Evolutionary conservation across 53 echinoderm and acorn worm genomes (phyloP), one percentile per base, ranked within the genome.

Genomic region (Actinopyga echinites): DNA sequence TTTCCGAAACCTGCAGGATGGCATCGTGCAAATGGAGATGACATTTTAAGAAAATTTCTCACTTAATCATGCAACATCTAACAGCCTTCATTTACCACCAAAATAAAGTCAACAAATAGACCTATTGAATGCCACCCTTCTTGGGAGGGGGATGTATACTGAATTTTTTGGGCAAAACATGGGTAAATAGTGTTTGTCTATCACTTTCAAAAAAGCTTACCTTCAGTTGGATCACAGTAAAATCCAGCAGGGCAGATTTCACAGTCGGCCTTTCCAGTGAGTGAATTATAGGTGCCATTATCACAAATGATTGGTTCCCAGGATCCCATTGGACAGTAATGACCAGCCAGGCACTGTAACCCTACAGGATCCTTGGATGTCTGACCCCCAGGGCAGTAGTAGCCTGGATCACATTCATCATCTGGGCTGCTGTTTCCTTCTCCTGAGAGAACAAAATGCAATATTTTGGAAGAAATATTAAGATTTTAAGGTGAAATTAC

Each of bases 321-420:
- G 25, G 96, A 91, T 49, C 96, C 96, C 25, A 11, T 5, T 13
- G 96, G 96, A 71, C 96, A 96, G 83, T 90, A 86, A 36, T 87
- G 86, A 40, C 96, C 96, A 8, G 69, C 69, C 17, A 88, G 90
- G 58, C 96, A 96, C 40, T 91, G 85, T 63, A 92, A 83, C 62
- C 89, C 96, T 6, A 90, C 88, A 1, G 94, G 96, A 20, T 82
- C 80, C 56, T 66, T 79, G 0, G 92, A 74, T 19, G 88, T 94
- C 58, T 96, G 97, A 59, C 97, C 97, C 2, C 97, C 97, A 1
- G 97, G 94, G 65, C 97, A 96, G 80, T 92, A 96, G 85, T 96
- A 96, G 53, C 97, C 97, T 6, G 85, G 84, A 38, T 88, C 86
- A 31, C 97, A 96, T 40, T 94, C 86, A 44, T 66, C 84, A 57